phyloP scores from a whole-genome alignment of 2,888 invertebrate species.

The Eilema caniola region DNA sequence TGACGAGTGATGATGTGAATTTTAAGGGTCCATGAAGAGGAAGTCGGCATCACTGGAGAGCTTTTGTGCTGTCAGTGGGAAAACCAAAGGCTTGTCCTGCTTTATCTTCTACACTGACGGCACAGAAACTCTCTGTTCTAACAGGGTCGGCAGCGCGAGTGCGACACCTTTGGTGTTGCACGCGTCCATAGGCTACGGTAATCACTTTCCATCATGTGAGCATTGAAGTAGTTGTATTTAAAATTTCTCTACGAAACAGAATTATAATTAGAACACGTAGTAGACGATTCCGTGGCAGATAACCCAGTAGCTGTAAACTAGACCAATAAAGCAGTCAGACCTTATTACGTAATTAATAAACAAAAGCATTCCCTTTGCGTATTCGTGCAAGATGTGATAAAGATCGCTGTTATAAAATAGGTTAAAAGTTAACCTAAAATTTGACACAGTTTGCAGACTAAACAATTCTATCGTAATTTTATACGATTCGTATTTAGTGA shows the following conservation, averaged over 20 bases:
- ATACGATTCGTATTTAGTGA: constrained; percentile 18
- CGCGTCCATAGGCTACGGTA: no score
- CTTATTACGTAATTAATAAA: constrained; percentile 5
- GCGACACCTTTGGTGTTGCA: no score
- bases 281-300: constrained; percentile 1
- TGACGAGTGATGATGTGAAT: no score
- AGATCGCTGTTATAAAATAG: constrained; percentile 7
- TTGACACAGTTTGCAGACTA: constrained; percentile 7
- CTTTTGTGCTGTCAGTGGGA: no score
- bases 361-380: constrained; percentile 8
- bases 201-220: no score
- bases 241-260: background rate
- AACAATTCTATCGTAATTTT: constrained; percentile 3
- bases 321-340: constrained; percentile 2
- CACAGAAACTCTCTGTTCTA: no score
- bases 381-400: constrained; percentile 12
- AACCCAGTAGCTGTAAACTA: background rate
- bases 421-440: background rate
- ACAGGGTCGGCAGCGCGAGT: no score
- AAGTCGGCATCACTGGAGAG: no score
- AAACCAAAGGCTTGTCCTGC: no score
- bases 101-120: no score
- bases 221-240: no score
- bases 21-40: no score
- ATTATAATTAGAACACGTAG: background rate